Base-by-base conservation (phyloP, 2,888 invertebrate species). In the Pristionchus arcanus region DNA sequence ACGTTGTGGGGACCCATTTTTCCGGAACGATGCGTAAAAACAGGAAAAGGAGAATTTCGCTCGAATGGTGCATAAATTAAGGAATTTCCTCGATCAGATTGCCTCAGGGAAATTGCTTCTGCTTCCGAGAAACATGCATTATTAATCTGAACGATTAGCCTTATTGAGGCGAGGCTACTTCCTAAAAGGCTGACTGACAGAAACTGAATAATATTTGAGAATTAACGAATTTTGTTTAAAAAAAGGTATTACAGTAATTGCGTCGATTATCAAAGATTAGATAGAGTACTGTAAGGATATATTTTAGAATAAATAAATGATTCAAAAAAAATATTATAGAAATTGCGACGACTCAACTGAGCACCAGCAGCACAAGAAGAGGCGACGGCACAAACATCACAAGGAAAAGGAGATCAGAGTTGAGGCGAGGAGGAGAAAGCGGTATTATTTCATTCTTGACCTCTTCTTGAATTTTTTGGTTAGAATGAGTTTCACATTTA, bases 351-450 rank as follows among this genome's bases (percentile, higher is more conserved):
- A 74, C 19, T 74, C 74, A 0, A 21, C 15, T 28, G 81, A 81
- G 53, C 25, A 37, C 4, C 31, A 37, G 37, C 74, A 81, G 37
- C 74, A 81, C 49, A 81, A 81, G 81, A 42, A 81, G 16, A 49
- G 81, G 7, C 25, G 81, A 28, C n/a, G 81, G 49, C 81, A 53
- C 42, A 81, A 81, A 28, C 42, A 53, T 3, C 42, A 53, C 37
- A 74, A 74, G n/a, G 37, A 11, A 19, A 81, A 42, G 81, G 81
- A 81, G 81, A 81, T 81, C 31, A 63, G 34, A 0, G 31, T 71
- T 16, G 71, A 71, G 2, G 34, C 34, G 19, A 81, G 49, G 49
- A 25, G 81, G n/a, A 42, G 81, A 16, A 81, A 81, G 49, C 53
- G 81, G 81, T 81, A 25, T 25, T 16, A 74, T 77, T 71, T 71